A percentile compares a stretch with the other conserved stretches of the same genome.
Conservation (phyloP, 30 jellyfish, hydroid and myxozoan species). For the Cassiopea andromeda region DNA sequence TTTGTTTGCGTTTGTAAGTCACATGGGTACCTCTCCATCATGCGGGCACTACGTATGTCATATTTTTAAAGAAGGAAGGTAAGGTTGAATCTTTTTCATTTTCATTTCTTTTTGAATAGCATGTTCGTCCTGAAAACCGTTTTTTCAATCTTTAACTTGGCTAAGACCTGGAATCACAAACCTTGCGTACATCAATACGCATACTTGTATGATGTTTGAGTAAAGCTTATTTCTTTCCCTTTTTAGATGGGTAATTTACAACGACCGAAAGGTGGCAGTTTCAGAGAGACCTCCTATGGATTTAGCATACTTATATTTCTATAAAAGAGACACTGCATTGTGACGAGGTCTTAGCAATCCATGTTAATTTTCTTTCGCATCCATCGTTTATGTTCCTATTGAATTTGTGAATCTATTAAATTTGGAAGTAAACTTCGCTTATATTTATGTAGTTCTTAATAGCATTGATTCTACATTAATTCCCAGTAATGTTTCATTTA, state of each 20-base stretch:
- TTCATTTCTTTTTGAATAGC: no score
- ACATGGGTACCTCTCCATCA: constrained; percentile 98
- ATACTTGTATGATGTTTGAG: no score
- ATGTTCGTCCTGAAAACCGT: background rate
- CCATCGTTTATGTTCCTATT: no score
- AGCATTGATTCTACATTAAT: no score
- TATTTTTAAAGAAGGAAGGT: constrained; percentile 89
- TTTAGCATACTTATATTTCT: constrained; percentile 92
- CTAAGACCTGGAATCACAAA: no score
- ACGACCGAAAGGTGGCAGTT: constrained; percentile 98
- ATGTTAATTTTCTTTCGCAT: background rate
- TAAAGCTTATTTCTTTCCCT: background rate
- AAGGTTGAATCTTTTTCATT: background rate
- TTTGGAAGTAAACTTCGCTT: no score
- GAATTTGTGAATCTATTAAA: no score
- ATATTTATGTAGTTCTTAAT: no score
- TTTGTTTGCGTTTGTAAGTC: constrained; percentile 94
- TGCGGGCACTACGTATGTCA: constrained; percentile 99
- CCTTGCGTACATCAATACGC: no score
- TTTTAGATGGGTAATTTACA: constrained; percentile 94
- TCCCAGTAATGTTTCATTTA: no score
- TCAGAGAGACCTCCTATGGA: constrained; percentile 96
- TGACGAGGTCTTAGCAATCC: background rate
- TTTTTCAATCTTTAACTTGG: no score
- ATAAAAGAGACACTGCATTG: constrained; percentile 68